Percentiles rank a stretch among this genome's conserved stretches.
These are phyloP conservation scores for Stegastes partitus DNA, from an alignment of 2,113 vertebrate species.

Conservation along the genomic window DNA sequence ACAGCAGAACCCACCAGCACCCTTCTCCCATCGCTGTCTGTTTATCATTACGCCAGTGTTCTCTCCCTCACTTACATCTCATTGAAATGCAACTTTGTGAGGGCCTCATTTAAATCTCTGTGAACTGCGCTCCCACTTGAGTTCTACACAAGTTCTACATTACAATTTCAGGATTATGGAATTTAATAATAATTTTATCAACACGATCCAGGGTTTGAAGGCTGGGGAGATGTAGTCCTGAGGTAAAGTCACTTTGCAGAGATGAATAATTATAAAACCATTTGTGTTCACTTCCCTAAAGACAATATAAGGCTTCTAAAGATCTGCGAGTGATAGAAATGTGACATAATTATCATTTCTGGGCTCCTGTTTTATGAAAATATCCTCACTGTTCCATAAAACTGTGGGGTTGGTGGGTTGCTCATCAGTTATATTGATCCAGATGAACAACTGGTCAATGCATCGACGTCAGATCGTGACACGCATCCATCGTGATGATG, in stretches of 20 bases:
- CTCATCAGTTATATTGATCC: too few species aligned
- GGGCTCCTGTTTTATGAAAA: too few species aligned
- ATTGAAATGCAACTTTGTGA: conserved; percentile 72
- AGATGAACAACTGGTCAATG: too few species aligned
- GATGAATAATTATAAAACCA: conserved; percentile 48
- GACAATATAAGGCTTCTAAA: conserved; percentile 12
- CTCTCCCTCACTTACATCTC: conserved; percentile 54
- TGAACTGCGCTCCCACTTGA: conserved; percentile 65
- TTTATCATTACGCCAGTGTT: conserved; percentile 72
- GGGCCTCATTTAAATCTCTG: conserved; percentile 70
- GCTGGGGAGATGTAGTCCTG: conserved; percentile 14
- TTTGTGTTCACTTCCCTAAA: conserved; percentile 31
- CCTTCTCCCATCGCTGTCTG: conserved; percentile 68
- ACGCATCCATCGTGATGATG: not conserved
- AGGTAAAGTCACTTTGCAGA: conserved; percentile 44
- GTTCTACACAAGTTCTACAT: conserved; percentile 54
- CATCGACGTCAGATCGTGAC: too few species aligned
- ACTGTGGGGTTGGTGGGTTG: too few species aligned
- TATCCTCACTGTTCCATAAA: too few species aligned
- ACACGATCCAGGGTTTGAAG: conserved; percentile 41
- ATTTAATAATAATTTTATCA: conserved; percentile 39
- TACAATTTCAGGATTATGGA: conserved; percentile 51
- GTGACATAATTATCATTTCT: too few species aligned
- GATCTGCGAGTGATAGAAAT: too few species aligned
- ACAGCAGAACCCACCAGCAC: conserved; percentile 67